Evolutionary conservation across 2,113 vertebrate genomes (phyloP), one percentile per base, ranked within the genome.

Genomic region (Proteles cristata): DNA sequence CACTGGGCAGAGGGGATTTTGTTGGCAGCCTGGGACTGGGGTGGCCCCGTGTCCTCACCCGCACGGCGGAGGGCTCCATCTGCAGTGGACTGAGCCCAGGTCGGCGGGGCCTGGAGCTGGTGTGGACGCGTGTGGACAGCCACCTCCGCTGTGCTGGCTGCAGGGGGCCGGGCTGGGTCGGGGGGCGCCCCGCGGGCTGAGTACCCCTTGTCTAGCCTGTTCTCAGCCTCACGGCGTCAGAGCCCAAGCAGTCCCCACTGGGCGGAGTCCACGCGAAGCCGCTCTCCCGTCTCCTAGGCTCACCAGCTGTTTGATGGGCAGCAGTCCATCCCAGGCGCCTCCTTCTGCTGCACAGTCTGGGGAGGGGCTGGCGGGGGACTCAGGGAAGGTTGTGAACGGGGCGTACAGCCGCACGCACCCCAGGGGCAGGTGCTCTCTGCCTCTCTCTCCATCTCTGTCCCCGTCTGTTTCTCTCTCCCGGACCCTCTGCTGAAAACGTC

Each of bases 191-290:
- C 3, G 0, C 25, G 1, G 43, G 10, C 9, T 1, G 21, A 17
- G 10, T 0, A 12, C 14, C 50, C 50, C 1, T 12, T 50, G 50
- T 50, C 50, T 50, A 14, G 50, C 11, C 50, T 12, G 12, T 21
- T 65, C 28, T 33, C 14, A 43, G 2, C 39, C 53, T 15, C 35
- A 16, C 17, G 35, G 25, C 1, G 3, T 33, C 7, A 3, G 28
- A 5, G 31, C 9, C 25, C 1, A 31, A 11, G 14, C 76, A 4
- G 0, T 19, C 53, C 39, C 26, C 3, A 0, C 9, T 0, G 26
- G 31, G 39, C 31, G 2, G 35, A 45, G 55, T 11, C 8, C 0
- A 1, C 23, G 53, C 17, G 6, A 3, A 2, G 19, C 8, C 1
- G 3, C 9, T 0, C 35, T 12, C 21, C 2, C 15, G 11, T 28